Base-by-base conservation (phyloP, 2,888 invertebrate genomes). In the Eupithecia subfuscata region DNA sequence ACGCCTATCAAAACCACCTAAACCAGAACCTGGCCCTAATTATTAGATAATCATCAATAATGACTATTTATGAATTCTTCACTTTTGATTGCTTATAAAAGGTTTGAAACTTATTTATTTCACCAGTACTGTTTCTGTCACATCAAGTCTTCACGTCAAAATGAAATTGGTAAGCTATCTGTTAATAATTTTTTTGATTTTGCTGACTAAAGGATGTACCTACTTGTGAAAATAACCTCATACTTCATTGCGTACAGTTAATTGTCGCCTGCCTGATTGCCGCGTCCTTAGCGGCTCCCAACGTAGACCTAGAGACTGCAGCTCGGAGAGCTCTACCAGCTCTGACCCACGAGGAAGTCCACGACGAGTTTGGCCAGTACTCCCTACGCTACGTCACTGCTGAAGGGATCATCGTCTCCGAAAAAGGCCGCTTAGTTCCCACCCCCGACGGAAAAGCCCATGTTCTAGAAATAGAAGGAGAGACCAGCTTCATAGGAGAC, bases 371-470 rank as follows among this genome's bases (percentile, higher is more conserved):
- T 45, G 90, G 91, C 7, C 90, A 90, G 79, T 91, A 88, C 79
- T 83, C 85, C 5, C 83, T 91, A 3, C 85, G 87, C n/a, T 91
- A 90, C 85, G 85, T 89, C 73, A 90, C 90, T 1, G 90, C 89
- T 12, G 89, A 91, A 75, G 89, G 89, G 48, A 90, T 87, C 48
- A 78, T 89, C 4, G 90, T 90, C 2, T 83, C 82, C 5, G 91
- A 91, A 78, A 84, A 84, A 3, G 91, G 90, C n/a, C 85, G 84
- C 25, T 85, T 91, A 0, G 87, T 90, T 7, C 87, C 88, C n/a
- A 85, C 83, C 2, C 78, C 83, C 2, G 83, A 86, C 18, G 87
- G 86, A 6, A 81, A 77, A 7, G 86, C 80, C 2, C 82, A 87
- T 64, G 90, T 90, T 11, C 85, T 91, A 45, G 82, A 90, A 14